Percentiles rank a stretch among this genome's conserved stretches.
phyloP scores from a whole-genome alignment of 2,113 vertebrate genomes.

The Gracilinanus agilis region DNA sequence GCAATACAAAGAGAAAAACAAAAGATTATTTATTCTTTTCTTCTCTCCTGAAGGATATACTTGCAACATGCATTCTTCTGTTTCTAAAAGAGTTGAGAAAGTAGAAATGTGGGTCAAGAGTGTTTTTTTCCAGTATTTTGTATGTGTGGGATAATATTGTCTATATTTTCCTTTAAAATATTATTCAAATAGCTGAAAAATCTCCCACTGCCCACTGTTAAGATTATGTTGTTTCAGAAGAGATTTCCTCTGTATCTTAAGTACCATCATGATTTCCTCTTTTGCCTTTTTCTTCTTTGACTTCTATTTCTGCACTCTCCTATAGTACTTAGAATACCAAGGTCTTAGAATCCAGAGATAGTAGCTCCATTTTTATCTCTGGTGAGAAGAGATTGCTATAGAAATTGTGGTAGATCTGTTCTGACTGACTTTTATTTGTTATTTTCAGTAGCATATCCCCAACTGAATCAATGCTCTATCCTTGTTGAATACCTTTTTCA shows the following conservation, averaged over 20 bases:
- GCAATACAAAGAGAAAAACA: not conserved
- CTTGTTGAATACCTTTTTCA: not conserved
- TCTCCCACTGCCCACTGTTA: not conserved
- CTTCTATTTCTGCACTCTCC: not conserved
- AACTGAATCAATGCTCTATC: not conserved
- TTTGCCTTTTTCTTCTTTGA: not conserved
- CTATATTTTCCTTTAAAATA: not conserved
- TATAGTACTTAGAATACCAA: not conserved
- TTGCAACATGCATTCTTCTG: not conserved
- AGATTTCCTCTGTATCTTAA: not conserved
- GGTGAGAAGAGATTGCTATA: not conserved
- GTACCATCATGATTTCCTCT: not conserved
- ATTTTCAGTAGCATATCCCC: not conserved
- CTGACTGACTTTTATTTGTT: not conserved
- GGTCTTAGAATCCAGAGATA: not conserved
- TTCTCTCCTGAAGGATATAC: not conserved
- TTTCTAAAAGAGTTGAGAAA: not conserved
- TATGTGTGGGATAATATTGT: not conserved
- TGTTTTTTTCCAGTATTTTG: not conserved
- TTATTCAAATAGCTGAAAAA: not conserved
- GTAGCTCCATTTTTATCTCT: not conserved
- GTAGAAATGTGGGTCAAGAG: not conserved
- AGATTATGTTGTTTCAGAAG: not conserved
- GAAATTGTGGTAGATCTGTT: not conserved
- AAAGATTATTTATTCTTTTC: not conserved